Base-by-base conservation (phyloP, 2,113 vertebrate genomes). In the Crypturellus undulatus region DNA sequence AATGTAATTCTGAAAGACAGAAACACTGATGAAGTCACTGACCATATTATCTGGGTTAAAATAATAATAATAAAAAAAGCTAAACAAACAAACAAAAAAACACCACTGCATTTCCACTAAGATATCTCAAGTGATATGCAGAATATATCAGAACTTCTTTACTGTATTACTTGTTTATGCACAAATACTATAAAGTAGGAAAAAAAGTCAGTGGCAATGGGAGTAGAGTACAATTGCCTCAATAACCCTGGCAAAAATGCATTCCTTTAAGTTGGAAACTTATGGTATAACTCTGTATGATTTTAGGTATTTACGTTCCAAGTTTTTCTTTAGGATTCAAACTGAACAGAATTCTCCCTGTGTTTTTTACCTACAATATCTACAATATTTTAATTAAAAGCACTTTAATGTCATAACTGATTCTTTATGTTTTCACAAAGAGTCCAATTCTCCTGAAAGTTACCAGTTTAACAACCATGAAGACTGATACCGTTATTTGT, bases 1-100 rank as follows among this genome's bases (percentile, higher is more conserved):
- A 98, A 95, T 99, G 99, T 84, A 99, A 96, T 95, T 99, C 99
- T 99, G 72, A 97, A 95, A 92, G 88, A 97, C 6, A 98, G 5
- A 96, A 97, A 96, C 19, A 94, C 47, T 79, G 78, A 96, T 94
- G 54, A 93, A 94, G 77, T 51, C 79, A 97, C 36, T 45, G 79
- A 51, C 42, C 70, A 79, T 93, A 89, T 21, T 21, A 79, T 16
- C 32, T 36, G 12, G 26, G 42, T 49, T 13, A 28, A 24, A 45
- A n/a, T 36, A 18, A 45, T 15, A 43, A 43, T 16, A 43, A 43
- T 16, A 43, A 43, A 43, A 43, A 43, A 17, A 43, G 47, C 52
- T 64, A 54, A 78, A 71, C 5, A 58, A 52, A 52, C 30, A 47
- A 90, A 83, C 30, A 1, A 2, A 32, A 75, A 67, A 81, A 3